Conservation (phyloP, 30 jellyfish, hydroid and myxozoan species). For the Turritopsis dohrnii region DNA sequence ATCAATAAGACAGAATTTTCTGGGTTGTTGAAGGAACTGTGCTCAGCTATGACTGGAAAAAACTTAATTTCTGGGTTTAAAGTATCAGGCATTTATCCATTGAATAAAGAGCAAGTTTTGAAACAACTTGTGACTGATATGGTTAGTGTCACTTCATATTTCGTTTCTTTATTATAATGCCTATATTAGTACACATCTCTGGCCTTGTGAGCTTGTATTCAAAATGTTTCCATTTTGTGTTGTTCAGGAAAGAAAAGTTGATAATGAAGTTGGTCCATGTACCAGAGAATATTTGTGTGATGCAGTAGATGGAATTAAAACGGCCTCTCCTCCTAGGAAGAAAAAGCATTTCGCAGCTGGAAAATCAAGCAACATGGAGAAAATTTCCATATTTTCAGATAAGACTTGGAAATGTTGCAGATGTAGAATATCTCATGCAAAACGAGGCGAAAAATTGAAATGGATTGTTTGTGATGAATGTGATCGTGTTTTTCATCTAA, state of each 20-base stretch:
- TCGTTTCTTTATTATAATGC: neutral
- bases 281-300: neutral
- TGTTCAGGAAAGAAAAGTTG: neutral
- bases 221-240: neutral
- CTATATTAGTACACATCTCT: no score
- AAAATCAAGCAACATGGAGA: no score
- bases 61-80: neutral
- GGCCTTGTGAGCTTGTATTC: no score
- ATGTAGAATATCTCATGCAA: neutral
- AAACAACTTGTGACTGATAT: neutral
- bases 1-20: neutral
- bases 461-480: neutral
- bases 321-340: neutral
- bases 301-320: neutral
- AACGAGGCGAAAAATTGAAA: neutral
- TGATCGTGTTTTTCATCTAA: no score
- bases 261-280: neutral
- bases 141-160: neutral
- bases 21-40: neutral
- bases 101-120: neutral
- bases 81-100: neutral
- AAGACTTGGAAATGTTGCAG: neutral
- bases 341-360: no score
- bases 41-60: neutral
- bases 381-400: no score